Conservation (phyloP, 2,113 vertebrate species). For the Sapayoa aenigma region DNA sequence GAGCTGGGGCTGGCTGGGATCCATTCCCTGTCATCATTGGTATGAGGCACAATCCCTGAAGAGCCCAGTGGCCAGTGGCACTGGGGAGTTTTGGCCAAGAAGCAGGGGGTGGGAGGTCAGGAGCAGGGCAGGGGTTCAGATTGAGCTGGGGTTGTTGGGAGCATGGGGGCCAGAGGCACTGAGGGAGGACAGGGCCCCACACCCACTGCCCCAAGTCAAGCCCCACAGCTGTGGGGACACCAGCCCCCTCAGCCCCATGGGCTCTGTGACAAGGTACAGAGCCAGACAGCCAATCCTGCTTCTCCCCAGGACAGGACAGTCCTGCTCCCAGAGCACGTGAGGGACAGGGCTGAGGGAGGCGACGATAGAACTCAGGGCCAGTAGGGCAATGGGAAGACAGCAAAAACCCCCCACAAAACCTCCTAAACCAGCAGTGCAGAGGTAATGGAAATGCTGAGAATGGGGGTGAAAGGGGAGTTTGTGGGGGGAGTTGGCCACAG, state of each 20-base stretch:
- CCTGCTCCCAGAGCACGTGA: neutral
- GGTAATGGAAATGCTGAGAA: neutral
- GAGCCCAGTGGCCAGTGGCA: neutral
- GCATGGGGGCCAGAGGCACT: neutral
- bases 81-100: constrained; percentile 8
- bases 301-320: neutral
- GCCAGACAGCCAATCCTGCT: neutral
- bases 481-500: neutral
- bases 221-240: fast-evolving
- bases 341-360: neutral
- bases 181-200: neutral
- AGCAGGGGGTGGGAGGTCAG: neutral
- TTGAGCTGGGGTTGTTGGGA: fast-evolving
- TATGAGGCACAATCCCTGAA: neutral
- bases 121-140: neutral
- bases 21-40: neutral
- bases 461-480: neutral
- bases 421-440: neutral
- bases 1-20: neutral
- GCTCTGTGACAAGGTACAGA: neutral
- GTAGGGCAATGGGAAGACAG: neutral
- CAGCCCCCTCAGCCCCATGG: too few species aligned
- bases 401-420: fast-evolving
- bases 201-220: neutral
- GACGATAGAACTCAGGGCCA: neutral